Evolutionary conservation across 2,113 vertebrate genomes (phyloP).

Genomic region (Dipodomys merriami): DNA sequence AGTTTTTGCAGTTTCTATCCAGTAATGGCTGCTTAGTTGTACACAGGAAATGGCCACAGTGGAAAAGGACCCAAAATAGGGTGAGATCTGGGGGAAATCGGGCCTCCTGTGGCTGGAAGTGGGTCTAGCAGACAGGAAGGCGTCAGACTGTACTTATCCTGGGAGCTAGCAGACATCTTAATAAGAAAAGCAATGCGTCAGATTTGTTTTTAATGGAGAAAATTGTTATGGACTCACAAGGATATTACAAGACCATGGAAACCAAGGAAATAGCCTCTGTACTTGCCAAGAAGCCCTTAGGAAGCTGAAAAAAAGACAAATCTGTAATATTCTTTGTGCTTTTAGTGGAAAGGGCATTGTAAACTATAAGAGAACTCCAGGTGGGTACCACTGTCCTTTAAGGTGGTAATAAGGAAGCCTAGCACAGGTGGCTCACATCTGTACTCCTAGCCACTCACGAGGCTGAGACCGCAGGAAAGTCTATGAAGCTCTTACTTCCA

Average conservation of each 20-base stretch:
- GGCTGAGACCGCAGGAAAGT: too few species aligned
- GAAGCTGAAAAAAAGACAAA: background rate
- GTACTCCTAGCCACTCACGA: too few species aligned
- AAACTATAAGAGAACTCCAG: background rate
- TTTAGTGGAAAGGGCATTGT: background rate
- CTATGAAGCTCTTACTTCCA: too few species aligned
- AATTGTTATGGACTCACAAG: background rate
- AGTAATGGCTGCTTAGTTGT: background rate
- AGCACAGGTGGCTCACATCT: too few species aligned
- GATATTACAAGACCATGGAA: background rate
- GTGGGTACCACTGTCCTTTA: background rate
- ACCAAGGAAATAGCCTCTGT: background rate
- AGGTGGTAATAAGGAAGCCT: background rate
- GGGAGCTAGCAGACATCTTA: background rate
- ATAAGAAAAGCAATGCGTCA: background rate
- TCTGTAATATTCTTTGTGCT: background rate
- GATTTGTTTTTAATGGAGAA: background rate
- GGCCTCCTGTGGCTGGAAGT: background rate
- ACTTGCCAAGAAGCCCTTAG: background rate
- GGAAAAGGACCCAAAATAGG: background rate
- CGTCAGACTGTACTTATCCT: background rate
- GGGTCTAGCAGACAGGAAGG: background rate
- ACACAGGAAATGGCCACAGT: background rate
- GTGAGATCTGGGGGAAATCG: background rate
- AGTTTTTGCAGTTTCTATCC: slow-evolving; percentile 46